Evolutionary conservation across 2,113 vertebrate species (phyloP), one percentile per base, ranked within the genome.

Genomic region (Sylvietta virens): DNA sequence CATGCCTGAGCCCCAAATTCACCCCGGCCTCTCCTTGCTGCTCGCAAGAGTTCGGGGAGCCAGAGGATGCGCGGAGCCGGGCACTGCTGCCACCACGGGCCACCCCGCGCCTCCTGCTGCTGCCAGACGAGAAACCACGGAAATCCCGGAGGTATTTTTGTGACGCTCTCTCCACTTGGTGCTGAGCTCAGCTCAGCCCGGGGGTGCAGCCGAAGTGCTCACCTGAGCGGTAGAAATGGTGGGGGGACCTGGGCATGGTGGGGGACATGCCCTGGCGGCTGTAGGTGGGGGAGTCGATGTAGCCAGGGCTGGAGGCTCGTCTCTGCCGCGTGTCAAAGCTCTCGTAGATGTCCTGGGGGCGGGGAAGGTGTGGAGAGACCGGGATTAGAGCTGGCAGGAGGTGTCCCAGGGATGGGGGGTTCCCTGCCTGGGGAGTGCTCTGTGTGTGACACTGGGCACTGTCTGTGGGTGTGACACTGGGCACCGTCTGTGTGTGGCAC

Each of bases 161-260:
- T 30, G 70, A 47, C 58, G 14, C 37, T 45, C 0, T 0, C 30
- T 74, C 28, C 37, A 1, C 26, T 1, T 4, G 28, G 24, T 13
- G 45, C 17, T 21, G 47, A 37, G 48, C 66, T 74, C 31, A 82
- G 60, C 78, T 27, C 61, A 48, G 74, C 54, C n/a, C 47, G 21
- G 23, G 10, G 3, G 5, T 24, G 33, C 50, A 11, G 66, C 40
- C 22, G 20, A n/a, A 48, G 57, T 88, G 73, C 98, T 98, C 98
- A 99, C 99, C 99, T 81, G 99, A 98, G 97, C 98, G 98, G 95
- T 98, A 99, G 91, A 98, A 99, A 90, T 99, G 99, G 96, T 99
- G 99, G 6, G 99, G 98, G 21, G 99, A 99, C 86, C 98, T 98
- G 57, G 99, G 98, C 96, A 99, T 98, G 95, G 99, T 98, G 95